phyloP scores from a whole-genome alignment of 2,888 invertebrate species.

The Sturmia bella region DNA sequence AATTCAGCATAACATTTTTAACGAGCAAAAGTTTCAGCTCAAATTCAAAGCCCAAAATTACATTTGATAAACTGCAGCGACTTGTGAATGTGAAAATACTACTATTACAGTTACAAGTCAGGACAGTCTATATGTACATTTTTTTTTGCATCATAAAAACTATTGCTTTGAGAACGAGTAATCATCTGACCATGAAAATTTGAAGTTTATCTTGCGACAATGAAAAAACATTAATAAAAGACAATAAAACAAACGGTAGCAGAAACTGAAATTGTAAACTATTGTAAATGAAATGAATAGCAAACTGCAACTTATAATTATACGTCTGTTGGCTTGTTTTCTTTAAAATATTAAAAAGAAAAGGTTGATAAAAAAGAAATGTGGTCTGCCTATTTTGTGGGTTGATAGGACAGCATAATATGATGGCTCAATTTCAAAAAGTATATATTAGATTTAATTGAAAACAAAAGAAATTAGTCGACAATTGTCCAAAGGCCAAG shows the following conservation, averaged over 20 bases:
- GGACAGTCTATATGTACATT: not conserved
- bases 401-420: constrained; percentile 29
- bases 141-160: constrained; percentile 16
- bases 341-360: constrained; percentile 5
- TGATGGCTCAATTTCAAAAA: not conserved
- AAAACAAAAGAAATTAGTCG: constrained; percentile 54
- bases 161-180: constrained; percentile 62
- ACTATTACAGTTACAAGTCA: no score
- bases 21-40: no score
- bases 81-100: no score
- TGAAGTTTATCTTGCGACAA: constrained; percentile 58
- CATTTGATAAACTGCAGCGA: no score
- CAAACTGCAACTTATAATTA: constrained; percentile 54
- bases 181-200: constrained; percentile 78
- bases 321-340: constrained; percentile 16
- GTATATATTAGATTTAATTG: constrained; percentile 59
- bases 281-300: constrained; percentile 5
- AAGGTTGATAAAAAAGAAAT: constrained; percentile 17
- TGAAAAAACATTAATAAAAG: constrained; percentile 32
- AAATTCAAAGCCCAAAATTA: no score
- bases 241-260: not conserved
- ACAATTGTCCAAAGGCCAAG: constrained; percentile 52
- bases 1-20: no score
- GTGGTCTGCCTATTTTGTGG: constrained; percentile 42
- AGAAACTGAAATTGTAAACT: constrained; percentile 1